Evolutionary conservation across 2,888 invertebrate genomes (phyloP), one percentile per base, ranked within the genome.

Genomic region (Nephrocerus scutellatus): DNA sequence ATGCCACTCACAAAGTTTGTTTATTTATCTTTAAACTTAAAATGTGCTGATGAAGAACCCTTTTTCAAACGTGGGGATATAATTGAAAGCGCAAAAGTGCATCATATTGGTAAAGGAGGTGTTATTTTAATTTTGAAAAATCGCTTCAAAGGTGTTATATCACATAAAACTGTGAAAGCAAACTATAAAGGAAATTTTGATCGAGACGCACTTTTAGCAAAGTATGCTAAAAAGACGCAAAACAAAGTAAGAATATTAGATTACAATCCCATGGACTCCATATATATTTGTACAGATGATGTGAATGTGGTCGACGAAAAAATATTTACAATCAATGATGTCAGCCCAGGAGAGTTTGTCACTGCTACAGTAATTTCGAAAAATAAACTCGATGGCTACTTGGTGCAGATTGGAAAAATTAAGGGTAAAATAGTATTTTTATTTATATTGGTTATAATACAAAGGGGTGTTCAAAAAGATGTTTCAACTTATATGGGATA

Each of bases 211-310:
- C 34, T 67, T 2, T 33, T 69, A 10, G 41, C 60, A 8, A 69
- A 68, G 43, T 69, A 68, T 45, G 52, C 57, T 0, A 60, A 57
- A 12, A 65, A 62, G 38, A 57, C 61, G 1, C 56, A 59, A 1
- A 76, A 75, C 51, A 66, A 55, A 22, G 73, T 78, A 18, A 74
- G 84, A 16, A 67, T 87, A 1, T 58, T 84, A 1, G 72, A 75
- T 38, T 85, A 82, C 67, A 76, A 80, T 60, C 63, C 73, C 18
- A 71, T 81, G 29, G 82, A 84, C 55, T 73, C 73, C 45, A 55
- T 75, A 20, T 85, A 80, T 62, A 72, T 82, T 7, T 81, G 85
- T 53, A 74, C 79, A 3, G 79, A 82, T 63, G 74, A 82, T 58
- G 62, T 72, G 2, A 53, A 63, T 1, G 44, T 79, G 4, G 53